phyloP scores from a whole-genome alignment of 2,113 vertebrate genomes.

The Alethe castanea region DNA sequence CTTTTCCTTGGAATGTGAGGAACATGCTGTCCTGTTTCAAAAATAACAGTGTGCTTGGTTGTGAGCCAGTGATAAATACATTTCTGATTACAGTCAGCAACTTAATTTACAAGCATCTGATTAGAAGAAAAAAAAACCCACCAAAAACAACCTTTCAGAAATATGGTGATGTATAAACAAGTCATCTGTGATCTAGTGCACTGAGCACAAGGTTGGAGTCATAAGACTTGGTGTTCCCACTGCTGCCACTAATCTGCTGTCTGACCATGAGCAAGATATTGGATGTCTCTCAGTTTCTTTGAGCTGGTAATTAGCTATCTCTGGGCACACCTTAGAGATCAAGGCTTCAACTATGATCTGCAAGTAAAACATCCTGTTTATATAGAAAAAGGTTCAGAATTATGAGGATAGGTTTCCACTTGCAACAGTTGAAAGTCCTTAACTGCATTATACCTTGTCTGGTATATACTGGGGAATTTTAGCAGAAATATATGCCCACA shows the following conservation, averaged over 20 bases:
- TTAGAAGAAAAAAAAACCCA: not conserved
- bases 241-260: not conserved
- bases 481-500: not conserved
- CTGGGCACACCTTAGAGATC: not conserved
- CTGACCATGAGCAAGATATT: not conserved
- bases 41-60: constrained; percentile 39
- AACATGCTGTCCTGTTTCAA: constrained; percentile 5
- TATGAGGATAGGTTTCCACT: not conserved
- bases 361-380: not conserved
- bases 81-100: constrained; percentile 33
- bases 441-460: not conserved
- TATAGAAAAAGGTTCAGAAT: not conserved
- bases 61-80: constrained; percentile 33
- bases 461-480: not conserved
- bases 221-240: not conserved
- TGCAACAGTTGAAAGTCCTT: not conserved
- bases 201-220: not conserved
- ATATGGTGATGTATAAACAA: not conserved
- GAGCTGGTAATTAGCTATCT: not conserved
- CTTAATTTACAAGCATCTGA: constrained; percentile 28
- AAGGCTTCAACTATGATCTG: not conserved
- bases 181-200: not conserved
- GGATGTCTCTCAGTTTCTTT: not conserved
- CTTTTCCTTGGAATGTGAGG: constrained; percentile 1
- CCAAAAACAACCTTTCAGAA: not conserved